Base-by-base conservation (phyloP, 2,888 invertebrate species). In the Perizoma affinitatum region DNA sequence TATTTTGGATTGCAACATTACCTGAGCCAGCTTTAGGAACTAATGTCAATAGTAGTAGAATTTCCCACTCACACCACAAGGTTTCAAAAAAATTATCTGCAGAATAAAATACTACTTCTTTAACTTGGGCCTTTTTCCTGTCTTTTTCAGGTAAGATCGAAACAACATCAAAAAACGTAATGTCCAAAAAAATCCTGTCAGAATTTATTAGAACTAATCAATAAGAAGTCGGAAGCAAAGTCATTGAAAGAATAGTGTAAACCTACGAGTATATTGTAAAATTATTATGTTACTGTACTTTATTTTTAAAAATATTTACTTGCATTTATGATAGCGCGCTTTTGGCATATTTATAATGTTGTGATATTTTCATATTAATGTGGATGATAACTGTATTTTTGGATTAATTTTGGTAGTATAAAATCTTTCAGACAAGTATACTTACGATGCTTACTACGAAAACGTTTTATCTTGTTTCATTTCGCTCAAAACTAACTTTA, bases 261-360 rank as follows among this genome's bases (percentile, higher is more conserved):
- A 86, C 55, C 76, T 82, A 75, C 22, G 22, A 22, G 22, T 22
- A 22, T 80, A 76, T 78, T 80, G 81, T 87, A 73, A 89, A 88
- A 88, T 89, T 87, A 82, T 78, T 75, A 83, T 79, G 88, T 88
- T 78, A 78, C 83, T 76, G 82, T 82, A 70, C 70, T 82, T 85
- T 83, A 85, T 88, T 89, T 90, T 83, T 88, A 83, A 87, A 77
- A 83, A 82, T 83, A 86, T 89, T 84, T 70, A 70, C 70, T 70
- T 89, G 87, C 88, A 84, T 83, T 83, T 85, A 86, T 88, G 88
- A 87, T 86, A 88, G 84, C 76, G 84, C 75, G 79, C 71, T 86
- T 88, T 88, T 88, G 88, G 88, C 84, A 81, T 86, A 87, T 90
- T 88, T 90, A 84, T 86, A 82, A 88, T 87, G 82, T 85, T 83